These are phyloP conservation scores for Wasmannia auropunctata DNA, from an alignment of 1,140 invertebrate genomes.

Conservation along the genomic window DNA sequence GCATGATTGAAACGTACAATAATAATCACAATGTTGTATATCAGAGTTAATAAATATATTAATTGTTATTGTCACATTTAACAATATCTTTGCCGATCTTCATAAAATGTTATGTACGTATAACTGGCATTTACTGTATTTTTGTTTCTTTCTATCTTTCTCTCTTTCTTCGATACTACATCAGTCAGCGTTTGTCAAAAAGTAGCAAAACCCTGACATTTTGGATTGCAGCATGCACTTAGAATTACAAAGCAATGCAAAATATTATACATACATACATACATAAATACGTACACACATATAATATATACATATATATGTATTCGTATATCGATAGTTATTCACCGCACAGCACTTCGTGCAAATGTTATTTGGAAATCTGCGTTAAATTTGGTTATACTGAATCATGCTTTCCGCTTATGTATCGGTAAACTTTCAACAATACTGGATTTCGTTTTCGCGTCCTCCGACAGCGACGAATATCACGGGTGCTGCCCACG, in stretches of 20 bases:
- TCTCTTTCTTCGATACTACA: not conserved
- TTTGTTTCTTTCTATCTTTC: not conserved
- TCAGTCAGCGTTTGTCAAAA: not conserved
- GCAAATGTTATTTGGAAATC: constrained; percentile 46
- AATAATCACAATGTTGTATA: not conserved
- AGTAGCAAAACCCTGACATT: not conserved
- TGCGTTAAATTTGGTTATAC: constrained; percentile 36
- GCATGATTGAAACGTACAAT: not conserved
- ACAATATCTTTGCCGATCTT: not conserved
- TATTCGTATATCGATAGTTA: not conserved
- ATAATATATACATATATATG: not conserved
- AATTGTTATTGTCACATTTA: not conserved
- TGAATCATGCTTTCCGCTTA: constrained; percentile 47
- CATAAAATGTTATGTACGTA: not conserved
- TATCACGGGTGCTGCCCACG: not conserved
- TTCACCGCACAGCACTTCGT: constrained; percentile 33
- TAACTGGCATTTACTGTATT: not conserved
- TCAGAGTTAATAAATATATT: not conserved
- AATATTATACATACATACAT: too few species aligned
- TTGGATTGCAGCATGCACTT: constrained; percentile 5
- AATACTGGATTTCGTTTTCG: not conserved
- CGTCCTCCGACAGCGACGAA: constrained; percentile 13
- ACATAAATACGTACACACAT: not conserved
- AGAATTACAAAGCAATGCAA: constrained; percentile 13
- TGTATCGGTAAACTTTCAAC: constrained; percentile 12